Conservation (phyloP, 2,888 invertebrate genomes). For the Agrilus biguttatus region DNA sequence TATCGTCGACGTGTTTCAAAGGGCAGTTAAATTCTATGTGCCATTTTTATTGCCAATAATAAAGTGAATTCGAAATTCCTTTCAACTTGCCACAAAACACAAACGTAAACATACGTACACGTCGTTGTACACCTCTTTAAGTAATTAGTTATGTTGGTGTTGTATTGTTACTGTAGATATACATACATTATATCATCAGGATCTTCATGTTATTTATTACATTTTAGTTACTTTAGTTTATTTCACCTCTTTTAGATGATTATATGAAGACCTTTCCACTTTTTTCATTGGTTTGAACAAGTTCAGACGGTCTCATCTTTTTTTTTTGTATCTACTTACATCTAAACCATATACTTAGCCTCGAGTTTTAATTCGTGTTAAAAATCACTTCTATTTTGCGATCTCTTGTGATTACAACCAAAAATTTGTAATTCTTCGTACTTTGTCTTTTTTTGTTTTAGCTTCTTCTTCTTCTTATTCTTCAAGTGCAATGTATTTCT, state of each 20-base stretch:
- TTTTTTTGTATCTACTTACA: no score
- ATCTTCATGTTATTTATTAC: slow-evolving; percentile 29
- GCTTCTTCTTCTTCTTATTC: slow-evolving; percentile 22
- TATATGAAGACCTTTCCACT: not conserved
- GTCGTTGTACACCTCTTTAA: no score
- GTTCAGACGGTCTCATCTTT: no score
- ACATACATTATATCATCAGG: slow-evolving; percentile 14
- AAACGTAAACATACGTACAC: no score
- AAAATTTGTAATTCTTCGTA: slow-evolving; percentile 9
- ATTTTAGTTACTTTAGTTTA: slow-evolving; percentile 10
- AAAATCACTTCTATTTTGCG: no score
- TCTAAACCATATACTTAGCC: no score
- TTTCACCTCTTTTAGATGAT: slow-evolving; percentile 4
- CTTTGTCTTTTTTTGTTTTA: no score
- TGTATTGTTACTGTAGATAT: slow-evolving; percentile 35
- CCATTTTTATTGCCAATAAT: slow-evolving; percentile 18
- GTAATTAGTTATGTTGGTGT: slow-evolving; percentile 29
- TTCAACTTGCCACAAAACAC: slow-evolving; percentile 23
- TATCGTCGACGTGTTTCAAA: slow-evolving; percentile 6
- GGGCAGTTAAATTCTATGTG: slow-evolving; percentile 24
- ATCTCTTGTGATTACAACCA: not conserved
- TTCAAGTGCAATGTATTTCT: slow-evolving; percentile 24
- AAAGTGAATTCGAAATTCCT: slow-evolving; percentile 3
- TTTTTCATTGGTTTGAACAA: not conserved
- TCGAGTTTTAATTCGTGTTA: no score